phyloP scores from a whole-genome alignment of 1,140 invertebrate genomes.

The Bombus superbus region DNA sequence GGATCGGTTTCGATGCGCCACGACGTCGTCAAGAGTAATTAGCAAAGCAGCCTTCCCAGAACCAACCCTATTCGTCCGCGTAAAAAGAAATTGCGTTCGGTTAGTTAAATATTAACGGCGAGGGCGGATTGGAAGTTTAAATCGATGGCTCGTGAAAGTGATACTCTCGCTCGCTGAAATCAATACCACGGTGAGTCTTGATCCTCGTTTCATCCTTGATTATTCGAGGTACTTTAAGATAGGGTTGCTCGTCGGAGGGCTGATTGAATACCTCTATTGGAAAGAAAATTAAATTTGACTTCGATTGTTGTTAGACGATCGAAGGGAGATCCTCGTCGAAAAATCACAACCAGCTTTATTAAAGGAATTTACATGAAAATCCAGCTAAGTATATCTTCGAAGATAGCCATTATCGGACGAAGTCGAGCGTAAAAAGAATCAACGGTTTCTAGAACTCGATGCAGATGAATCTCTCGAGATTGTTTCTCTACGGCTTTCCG shows the following conservation, averaged over 20 bases:
- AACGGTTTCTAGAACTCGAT: background rate
- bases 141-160: conserved; percentile 17
- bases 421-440: background rate
- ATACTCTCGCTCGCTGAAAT: background rate
- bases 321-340: background rate
- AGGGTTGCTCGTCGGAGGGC: background rate
- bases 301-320: background rate
- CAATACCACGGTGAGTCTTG: no score
- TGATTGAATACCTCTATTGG: background rate
- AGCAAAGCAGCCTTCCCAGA: conserved; percentile 13
- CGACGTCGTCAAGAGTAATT: conserved; percentile 13
- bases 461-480: background rate
- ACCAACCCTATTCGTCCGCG: background rate
- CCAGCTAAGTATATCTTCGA: background rate
- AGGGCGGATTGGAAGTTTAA: background rate
- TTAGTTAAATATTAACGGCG: conserved; percentile 37
- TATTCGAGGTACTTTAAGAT: background rate
- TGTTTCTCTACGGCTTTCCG: background rate
- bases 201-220: background rate
- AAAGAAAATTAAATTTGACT: background rate
- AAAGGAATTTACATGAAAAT: background rate
- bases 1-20: background rate
- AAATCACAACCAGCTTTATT: background rate
- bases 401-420: background rate
- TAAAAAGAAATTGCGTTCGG: conserved; percentile 29